Evolutionary conservation across 2,797 vertebrate species (phyloP).

Genomic region (Poeciliopsis paucimaculata): DNA sequence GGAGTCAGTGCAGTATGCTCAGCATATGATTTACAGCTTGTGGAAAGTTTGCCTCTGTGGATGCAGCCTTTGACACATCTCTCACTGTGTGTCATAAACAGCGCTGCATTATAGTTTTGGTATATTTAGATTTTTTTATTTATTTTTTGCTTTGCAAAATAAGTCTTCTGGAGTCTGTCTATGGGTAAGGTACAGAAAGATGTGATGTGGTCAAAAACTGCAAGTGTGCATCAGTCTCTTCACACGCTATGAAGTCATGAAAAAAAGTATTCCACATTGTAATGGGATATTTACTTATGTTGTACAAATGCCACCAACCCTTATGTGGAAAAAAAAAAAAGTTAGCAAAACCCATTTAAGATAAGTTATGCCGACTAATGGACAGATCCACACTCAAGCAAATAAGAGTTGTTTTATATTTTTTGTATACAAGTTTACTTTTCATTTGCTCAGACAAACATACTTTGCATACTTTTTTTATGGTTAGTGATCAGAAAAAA

Average conservation of each 20-base stretch:
- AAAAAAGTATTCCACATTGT: background rate
- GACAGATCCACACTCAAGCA: background rate
- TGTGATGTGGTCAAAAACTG: background rate
- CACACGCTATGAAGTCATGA: background rate
- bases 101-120: background rate
- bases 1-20: background rate
- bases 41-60: background rate
- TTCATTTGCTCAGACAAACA: background rate
- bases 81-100: background rate
- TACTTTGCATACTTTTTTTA: background rate
- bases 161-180: background rate
- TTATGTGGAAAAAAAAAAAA: too few relatives aligned
- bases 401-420: background rate
- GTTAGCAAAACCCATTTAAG: background rate
- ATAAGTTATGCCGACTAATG: background rate
- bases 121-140: background rate
- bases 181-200: background rate
- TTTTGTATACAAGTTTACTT: background rate
- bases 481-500: too few relatives aligned
- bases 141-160: background rate
- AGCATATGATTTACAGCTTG: conserved; percentile 1
- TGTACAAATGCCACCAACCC: background rate
- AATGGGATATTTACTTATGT: background rate
- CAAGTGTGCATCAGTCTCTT: background rate
- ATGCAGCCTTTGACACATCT: background rate